These are phyloP conservation scores for Coregonus suidteri DNA, from an alignment of 2,797 vertebrate species.

Conservation along the genomic window DNA sequence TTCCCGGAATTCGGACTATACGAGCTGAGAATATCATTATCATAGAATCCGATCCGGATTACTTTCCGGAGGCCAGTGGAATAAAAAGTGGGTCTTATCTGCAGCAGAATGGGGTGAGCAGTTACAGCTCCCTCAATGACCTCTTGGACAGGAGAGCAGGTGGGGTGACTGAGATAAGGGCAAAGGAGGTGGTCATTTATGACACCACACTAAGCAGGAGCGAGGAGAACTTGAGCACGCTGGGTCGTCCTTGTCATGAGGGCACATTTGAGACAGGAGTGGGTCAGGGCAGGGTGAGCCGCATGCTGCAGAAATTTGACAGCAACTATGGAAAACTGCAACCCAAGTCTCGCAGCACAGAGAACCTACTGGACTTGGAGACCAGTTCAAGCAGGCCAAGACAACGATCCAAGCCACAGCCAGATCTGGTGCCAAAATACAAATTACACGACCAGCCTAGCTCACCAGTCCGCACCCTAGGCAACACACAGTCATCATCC, in stretches of 20 bases:
- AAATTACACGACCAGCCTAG: constrained; percentile 37
- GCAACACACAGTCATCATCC: constrained; percentile 54
- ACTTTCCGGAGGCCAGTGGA: constrained; percentile 67
- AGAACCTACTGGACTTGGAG: constrained; percentile 81
- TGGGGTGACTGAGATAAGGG: constrained; percentile 86
- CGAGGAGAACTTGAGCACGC: constrained; percentile 81
- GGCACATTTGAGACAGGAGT: constrained; percentile 51
- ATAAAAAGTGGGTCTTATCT: constrained; percentile 55
- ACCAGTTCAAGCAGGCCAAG: constrained; percentile 64
- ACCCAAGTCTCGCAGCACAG: constrained; percentile 81
- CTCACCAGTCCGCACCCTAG: constrained; percentile 38
- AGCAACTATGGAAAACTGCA: constrained; percentile 78
- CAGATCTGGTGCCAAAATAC: constrained; percentile 79
- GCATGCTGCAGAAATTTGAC: constrained; percentile 92
- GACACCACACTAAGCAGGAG: constrained; percentile 81
- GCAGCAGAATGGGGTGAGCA: constrained; percentile 75
- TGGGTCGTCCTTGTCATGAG: constrained; percentile 70
- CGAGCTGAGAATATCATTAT: constrained; percentile 95
- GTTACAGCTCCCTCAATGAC: constrained; percentile 79
- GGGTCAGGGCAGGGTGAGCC: constrained; percentile 84
- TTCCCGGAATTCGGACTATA: constrained; percentile 92
- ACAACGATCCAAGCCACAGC: constrained; percentile 66
- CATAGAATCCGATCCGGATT: constrained; percentile 88
- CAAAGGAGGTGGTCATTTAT: constrained; percentile 89
- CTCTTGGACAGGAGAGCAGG: constrained; percentile 79